Evolutionary conservation across 2,888 invertebrate species (phyloP).

Genomic region (Lucinisca nassula): DNA sequence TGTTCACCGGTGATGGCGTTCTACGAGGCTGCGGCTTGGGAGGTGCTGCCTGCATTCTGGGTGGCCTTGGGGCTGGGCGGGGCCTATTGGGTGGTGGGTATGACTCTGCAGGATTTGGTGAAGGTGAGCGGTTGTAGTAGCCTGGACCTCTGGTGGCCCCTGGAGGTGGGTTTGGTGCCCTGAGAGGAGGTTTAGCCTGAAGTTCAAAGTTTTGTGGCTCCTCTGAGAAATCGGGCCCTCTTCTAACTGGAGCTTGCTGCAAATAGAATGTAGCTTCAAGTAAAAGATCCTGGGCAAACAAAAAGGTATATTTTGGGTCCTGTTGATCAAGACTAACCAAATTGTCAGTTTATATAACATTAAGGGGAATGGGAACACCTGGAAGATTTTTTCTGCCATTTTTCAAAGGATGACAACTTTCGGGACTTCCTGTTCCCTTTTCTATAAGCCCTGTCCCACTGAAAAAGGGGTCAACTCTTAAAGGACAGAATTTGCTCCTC

Average conservation of each 20-base stretch:
- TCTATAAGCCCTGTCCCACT: no score
- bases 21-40: conserved; percentile 75
- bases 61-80: conserved; percentile 73
- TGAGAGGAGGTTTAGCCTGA: conserved; percentile 44
- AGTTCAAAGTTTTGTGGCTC: conserved; percentile 56
- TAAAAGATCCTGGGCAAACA: background rate
- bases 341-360: no score
- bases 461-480: no score
- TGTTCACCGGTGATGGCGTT: conserved; percentile 71
- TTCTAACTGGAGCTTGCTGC: conserved; percentile 49
- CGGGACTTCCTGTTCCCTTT: no score
- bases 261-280: background rate
- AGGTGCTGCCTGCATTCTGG: conserved; percentile 72
- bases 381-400: no score
- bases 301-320: no score
- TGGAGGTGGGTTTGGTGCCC: conserved; percentile 51
- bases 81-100: conserved; percentile 69
- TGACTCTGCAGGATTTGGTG: conserved; percentile 67
- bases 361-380: no score
- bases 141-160: conserved; percentile 43
- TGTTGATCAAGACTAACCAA: no score
- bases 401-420: no score
- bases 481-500: no score
- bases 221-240: conserved; percentile 52
- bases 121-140: conserved; percentile 59